A percentile compares a stretch with the other conserved stretches of the same genome.
phyloP scores from a whole-genome alignment of 2,888 invertebrate genomes.

The Cryptus viduatorius region DNA sequence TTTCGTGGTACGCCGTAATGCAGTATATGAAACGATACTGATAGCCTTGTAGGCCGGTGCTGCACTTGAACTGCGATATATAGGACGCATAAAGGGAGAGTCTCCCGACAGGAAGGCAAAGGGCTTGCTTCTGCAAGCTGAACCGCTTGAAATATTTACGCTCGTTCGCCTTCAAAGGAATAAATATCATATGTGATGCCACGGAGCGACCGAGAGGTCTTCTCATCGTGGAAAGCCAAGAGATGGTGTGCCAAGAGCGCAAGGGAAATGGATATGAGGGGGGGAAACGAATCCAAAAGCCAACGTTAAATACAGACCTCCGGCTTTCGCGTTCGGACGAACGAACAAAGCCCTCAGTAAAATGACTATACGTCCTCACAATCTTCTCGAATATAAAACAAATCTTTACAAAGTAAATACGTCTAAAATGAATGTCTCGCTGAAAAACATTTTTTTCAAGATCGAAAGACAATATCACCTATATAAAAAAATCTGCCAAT shows the following conservation, averaged over 20 bases:
- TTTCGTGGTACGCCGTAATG: conserved; percentile 22
- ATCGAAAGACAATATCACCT: background rate
- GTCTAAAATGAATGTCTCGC: background rate
- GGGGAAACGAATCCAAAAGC: conserved; percentile 21
- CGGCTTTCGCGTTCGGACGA: background rate
- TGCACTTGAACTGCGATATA: conserved; percentile 24
- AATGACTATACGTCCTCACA: background rate
- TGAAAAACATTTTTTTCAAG: background rate
- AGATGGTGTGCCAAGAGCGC: conserved; percentile 42
- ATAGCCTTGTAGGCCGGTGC: background rate
- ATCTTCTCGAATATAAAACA: background rate
- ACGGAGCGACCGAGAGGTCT: background rate
- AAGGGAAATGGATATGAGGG: conserved; percentile 34
- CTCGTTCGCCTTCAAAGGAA: conserved; percentile 73
- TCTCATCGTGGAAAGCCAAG: conserved; percentile 25
- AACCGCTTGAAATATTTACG: conserved; percentile 79
- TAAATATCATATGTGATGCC: conserved; percentile 75
- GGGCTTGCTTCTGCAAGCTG: conserved; percentile 57
- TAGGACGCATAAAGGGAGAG: conserved; percentile 4
- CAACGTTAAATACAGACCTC: conserved; percentile 19
- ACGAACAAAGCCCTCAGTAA: background rate
- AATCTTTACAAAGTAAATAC: background rate
- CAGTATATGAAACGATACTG: conserved; percentile 31
- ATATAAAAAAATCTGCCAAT: too few species aligned
- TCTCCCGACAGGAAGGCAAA: conserved; percentile 65